Conservation (phyloP, 2,797 vertebrate genomes). For the Heteromormyrus szaboi region DNA sequence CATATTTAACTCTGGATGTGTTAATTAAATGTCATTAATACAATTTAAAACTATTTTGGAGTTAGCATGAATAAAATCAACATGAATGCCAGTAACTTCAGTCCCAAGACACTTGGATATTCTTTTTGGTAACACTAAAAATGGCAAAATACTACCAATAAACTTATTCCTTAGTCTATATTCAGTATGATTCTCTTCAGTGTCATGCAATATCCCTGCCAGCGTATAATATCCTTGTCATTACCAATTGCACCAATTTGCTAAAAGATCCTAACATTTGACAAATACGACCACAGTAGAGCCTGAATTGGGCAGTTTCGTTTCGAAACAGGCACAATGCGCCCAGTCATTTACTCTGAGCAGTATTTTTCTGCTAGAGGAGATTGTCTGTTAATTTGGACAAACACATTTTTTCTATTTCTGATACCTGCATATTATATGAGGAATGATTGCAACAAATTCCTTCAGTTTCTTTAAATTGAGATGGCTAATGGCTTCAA, state of each 20-base stretch:
- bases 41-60: background rate
- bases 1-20: background rate
- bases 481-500: background rate
- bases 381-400: background rate
- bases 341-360: background rate
- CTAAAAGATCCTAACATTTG: background rate
- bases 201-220: background rate
- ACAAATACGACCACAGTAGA: background rate
- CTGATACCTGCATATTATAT: background rate
- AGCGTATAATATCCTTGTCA: background rate
- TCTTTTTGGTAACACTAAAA: background rate
- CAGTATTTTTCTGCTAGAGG: background rate
- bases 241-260: background rate
- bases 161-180: background rate
- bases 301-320: background rate
- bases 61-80: background rate
- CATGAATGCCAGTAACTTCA: background rate
- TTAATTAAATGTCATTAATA: background rate
- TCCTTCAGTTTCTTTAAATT: background rate
- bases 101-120: background rate
- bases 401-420: background rate
- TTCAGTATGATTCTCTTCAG: background rate
- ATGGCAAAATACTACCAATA: background rate
- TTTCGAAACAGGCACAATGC: background rate
- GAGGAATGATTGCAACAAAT: background rate